Evolutionary conservation across 2,113 vertebrate species (phyloP).

Genomic region (Pimephales promelas): DNA sequence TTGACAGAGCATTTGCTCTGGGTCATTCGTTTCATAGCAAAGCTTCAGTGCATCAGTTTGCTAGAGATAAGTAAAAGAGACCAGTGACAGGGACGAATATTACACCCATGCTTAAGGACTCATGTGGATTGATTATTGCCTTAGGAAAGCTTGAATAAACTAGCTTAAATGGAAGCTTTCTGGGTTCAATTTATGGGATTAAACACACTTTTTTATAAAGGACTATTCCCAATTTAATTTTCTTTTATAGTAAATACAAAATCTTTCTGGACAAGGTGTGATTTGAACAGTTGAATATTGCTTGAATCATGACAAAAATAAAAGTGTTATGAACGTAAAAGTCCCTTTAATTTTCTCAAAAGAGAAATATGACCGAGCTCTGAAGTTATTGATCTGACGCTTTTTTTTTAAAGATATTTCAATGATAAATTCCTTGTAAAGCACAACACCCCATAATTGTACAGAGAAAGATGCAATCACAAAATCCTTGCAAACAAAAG

Average conservation of each 20-base stretch:
- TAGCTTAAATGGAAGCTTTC: neutral
- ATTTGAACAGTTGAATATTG: neutral
- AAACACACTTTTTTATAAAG: neutral
- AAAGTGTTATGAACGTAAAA: neutral
- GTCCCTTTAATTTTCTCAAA: neutral
- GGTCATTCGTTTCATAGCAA: conserved; percentile 35
- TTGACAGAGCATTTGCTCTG: conserved; percentile 18
- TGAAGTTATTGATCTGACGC: neutral
- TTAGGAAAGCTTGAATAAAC: neutral
- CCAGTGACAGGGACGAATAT: conserved; percentile 8
- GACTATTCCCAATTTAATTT: neutral
- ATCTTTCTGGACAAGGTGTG: neutral
- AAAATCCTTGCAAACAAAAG: no score
- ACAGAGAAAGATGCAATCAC: no score
- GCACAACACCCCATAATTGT: neutral
- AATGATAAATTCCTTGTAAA: neutral
- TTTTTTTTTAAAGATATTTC: neutral
- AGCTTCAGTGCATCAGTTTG: conserved; percentile 24
- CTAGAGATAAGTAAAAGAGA: conserved; percentile 15
- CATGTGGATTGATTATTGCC: conserved; percentile 13
- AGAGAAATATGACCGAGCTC: neutral
- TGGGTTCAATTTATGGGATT: neutral
- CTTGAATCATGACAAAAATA: neutral
- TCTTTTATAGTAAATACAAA: neutral
- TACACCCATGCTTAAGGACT: conserved; percentile 22